Percentiles rank a stretch among this genome's conserved stretches.
These are phyloP conservation scores for Struthidea cinerea DNA, from an alignment of 2,113 vertebrate species.

Conservation along the genomic window DNA sequence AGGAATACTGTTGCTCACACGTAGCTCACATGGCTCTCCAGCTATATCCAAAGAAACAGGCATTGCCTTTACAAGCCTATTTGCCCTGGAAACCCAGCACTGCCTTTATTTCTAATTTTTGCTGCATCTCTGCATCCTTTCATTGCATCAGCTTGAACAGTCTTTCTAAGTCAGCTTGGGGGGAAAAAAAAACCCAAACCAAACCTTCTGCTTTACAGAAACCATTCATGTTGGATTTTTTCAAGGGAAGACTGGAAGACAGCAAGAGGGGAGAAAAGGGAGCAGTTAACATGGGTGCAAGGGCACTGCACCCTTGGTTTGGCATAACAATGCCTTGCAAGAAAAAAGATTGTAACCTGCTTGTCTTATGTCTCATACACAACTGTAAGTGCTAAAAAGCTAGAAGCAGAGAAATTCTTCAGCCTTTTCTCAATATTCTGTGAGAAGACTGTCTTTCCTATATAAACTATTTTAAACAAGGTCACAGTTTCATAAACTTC, in stretches of 20 bases:
- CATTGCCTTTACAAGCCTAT: background rate
- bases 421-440: too few species aligned
- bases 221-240: background rate
- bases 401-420: too few species aligned
- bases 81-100: background rate
- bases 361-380: background rate
- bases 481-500: too few species aligned
- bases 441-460: too few species aligned
- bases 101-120: background rate
- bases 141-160: background rate
- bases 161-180: background rate
- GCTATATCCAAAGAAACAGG: background rate
- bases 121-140: background rate
- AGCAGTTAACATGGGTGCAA: background rate
- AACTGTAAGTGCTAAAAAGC: too few species aligned
- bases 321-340: background rate
- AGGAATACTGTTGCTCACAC: background rate
- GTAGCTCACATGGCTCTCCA: background rate
- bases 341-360: background rate
- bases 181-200: accelerated
- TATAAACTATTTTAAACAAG: too few species aligned
- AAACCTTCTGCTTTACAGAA: background rate
- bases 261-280: background rate
- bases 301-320: background rate
- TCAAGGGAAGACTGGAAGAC: background rate